Base-by-base conservation (phyloP, 2,113 vertebrate species). In the Oryzias javanicus region DNA sequence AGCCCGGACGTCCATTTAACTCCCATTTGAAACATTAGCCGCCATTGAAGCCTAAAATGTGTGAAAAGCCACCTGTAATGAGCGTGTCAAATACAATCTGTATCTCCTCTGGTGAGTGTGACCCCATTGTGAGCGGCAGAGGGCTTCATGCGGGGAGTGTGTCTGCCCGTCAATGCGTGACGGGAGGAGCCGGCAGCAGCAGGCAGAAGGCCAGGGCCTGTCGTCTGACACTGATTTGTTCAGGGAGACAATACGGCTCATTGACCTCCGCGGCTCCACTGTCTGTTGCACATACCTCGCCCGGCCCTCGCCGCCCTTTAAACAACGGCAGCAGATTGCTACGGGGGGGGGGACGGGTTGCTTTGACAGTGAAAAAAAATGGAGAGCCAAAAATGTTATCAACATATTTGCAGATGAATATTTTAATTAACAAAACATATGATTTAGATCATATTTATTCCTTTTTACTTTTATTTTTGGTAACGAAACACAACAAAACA, bases 221-320 rank as follows among this genome's bases (percentile, higher is more conserved):
- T 67, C 89, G 89, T 91, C 91, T 91, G 90, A 90, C 91, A 91
- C 89, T 89, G 89, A 91, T 91, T 89, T 91, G 89, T 90, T 89
- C 90, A 88, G 66, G 78, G 81, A 88, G 85, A 89, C 91, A 92
- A 91, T 90, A 72, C 68, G 78, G 69, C 86, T 89, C 89, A 89
- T 88, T 91, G 90, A 89, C 86, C 85, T 82, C 83, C 70, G 42
- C 51, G 18, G 84, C 88, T 89, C 78, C 86, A 84, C 90, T 90
- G 91, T 91, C 90, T 92, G 90, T 80, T 85, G 78, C 90, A 85
- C 89, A 88, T 80, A 88, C 86, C 68, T 84, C 75, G 29, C 55
- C 77, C 72, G 5, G 71, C 68, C 83, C 80, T 73, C 80, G 8
- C 60, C 59, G 60, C 67, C 67, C 85, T 85, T 86, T 81, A 84